Evolutionary conservation across 2,113 vertebrate species (phyloP).

Genomic region (Aythya baeri): DNA sequence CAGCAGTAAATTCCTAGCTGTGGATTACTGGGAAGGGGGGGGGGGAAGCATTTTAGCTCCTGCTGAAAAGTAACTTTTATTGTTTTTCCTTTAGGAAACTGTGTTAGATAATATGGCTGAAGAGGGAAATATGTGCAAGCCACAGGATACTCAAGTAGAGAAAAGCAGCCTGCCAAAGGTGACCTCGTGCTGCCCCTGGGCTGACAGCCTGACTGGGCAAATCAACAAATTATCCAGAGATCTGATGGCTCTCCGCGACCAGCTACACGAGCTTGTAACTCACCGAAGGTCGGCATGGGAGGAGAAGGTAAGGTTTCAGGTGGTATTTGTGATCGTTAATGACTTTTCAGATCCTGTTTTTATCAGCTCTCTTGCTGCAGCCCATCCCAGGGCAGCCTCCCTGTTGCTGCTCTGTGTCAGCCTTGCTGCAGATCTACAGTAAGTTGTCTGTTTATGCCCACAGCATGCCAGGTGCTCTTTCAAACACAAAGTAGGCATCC

Average conservation of each 20-base stretch:
- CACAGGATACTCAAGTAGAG: neutral
- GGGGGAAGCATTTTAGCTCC: neutral
- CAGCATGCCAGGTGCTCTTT: neutral
- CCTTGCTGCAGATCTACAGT: neutral
- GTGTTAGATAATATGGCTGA: slow-evolving; percentile 53
- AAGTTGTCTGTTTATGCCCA: slow-evolving; percentile 13
- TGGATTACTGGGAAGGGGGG: neutral
- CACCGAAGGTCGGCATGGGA: slow-evolving; percentile 10
- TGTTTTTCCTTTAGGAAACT: slow-evolving; percentile 69
- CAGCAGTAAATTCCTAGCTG: neutral
- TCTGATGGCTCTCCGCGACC: slow-evolving; percentile 25
- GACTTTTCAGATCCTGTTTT: neutral
- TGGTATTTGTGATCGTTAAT: neutral
- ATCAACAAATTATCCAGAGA: slow-evolving; percentile 33
- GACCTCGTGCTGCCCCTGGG: neutral
- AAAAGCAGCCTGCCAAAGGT: neutral
- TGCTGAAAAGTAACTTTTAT: neutral
- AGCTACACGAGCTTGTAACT: neutral
- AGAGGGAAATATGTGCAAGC: neutral
- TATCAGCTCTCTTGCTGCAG: neutral
- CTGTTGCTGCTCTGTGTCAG: neutral
- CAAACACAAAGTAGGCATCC: neutral
- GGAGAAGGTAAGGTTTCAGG: slow-evolving; percentile 59
- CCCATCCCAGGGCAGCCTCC: neutral
- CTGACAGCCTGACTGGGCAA: neutral